Conservation (phyloP, 1,140 invertebrate species). For the Listronotus oregonensis region DNA sequence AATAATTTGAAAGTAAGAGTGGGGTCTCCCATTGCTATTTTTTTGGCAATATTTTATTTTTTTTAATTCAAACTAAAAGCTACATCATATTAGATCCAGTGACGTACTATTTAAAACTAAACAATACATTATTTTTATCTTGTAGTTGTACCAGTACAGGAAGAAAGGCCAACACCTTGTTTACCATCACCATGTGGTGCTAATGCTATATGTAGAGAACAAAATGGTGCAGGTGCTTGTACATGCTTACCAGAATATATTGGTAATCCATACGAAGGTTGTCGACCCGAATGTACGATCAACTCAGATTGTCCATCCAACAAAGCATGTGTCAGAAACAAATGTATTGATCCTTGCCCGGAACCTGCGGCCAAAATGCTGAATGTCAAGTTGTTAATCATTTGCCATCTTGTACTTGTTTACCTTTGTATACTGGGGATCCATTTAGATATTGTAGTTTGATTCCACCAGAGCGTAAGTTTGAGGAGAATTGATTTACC, state of each 20-base stretch:
- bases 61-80: too few species aligned
- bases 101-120: neutral
- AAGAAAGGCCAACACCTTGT: slow-evolving; percentile 61
- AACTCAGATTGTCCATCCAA: slow-evolving; percentile 72
- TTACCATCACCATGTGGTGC: slow-evolving; percentile 72
- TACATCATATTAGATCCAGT: too few species aligned
- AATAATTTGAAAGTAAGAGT: too few species aligned
- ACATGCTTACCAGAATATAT: slow-evolving; percentile 68
- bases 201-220: slow-evolving; percentile 72
- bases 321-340: slow-evolving; percentile 64
- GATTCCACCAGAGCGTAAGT: slow-evolving; percentile 62
- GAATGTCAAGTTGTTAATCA: slow-evolving; percentile 66
- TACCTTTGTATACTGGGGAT: slow-evolving; percentile 65
- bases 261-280: slow-evolving; percentile 76
- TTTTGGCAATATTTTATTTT: too few species aligned
- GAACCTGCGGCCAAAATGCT: slow-evolving; percentile 68
- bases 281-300: slow-evolving; percentile 70
- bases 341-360: slow-evolving; percentile 69
- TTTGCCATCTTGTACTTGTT: slow-evolving; percentile 63
- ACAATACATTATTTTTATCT: slow-evolving; percentile 18
- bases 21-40: too few species aligned
- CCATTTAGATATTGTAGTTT: slow-evolving; percentile 63
- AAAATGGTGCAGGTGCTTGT: slow-evolving; percentile 69
- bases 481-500: neutral
- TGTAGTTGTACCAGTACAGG: slow-evolving; percentile 48